These are phyloP conservation scores for Molossus molossus DNA, from an alignment of 2,797 vertebrate species.

Conservation along the genomic window DNA sequence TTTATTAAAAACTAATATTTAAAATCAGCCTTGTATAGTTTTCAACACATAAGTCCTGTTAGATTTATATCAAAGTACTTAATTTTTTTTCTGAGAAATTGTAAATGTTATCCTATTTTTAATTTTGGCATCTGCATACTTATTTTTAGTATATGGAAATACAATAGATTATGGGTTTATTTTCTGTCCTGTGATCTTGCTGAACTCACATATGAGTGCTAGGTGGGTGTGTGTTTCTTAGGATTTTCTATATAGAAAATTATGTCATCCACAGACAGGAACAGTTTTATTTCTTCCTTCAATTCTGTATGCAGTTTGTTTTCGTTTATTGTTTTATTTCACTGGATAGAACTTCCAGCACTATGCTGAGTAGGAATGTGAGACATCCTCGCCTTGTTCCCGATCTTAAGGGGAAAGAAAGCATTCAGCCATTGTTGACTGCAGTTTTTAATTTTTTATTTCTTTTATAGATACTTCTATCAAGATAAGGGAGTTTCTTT, in stretches of 20 bases:
- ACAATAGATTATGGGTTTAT: neutral
- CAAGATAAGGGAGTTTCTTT: neutral
- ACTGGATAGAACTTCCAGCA: neutral
- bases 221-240: neutral
- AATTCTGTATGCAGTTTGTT: neutral
- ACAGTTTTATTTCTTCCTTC: constrained; percentile 48
- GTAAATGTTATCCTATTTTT: neutral
- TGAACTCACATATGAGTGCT: neutral
- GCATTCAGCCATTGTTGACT: neutral
- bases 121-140: neutral
- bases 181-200: constrained; percentile 2
- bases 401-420: constrained; percentile 9
- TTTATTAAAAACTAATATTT: neutral
- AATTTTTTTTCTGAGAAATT: constrained; percentile 30
- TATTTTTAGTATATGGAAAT: neutral
- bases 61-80: neutral
- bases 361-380: neutral
- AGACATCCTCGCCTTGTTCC: neutral
- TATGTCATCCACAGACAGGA: neutral
- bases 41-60: neutral
- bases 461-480: neutral
- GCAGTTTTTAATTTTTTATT: neutral
- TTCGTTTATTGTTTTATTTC: constrained; percentile 23
- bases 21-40: neutral
- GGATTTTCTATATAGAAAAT: constrained; percentile 15